These are phyloP conservation scores for Craniophora ligustri DNA, from an alignment of 2,888 invertebrate genomes.

Conservation along the genomic window DNA sequence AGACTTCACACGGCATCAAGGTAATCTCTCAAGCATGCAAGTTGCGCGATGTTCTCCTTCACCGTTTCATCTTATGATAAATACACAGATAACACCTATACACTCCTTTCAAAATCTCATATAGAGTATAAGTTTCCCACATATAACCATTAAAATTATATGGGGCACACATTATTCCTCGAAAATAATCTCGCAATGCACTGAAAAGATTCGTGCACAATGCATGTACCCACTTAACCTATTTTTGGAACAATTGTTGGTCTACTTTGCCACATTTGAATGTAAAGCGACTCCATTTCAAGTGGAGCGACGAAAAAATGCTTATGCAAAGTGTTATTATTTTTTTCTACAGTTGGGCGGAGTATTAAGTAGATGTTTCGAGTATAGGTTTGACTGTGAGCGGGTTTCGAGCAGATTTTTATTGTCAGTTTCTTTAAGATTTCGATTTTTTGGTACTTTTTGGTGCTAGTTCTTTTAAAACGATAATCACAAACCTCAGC, in stretches of 20 bases:
- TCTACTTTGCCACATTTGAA: constrained; percentile 69
- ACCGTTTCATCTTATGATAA: no score
- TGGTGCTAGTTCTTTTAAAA: no score
- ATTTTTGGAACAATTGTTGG: constrained; percentile 63
- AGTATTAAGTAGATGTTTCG: constrained; percentile 62
- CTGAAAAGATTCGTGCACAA: constrained; percentile 51
- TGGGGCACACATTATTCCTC: not conserved
- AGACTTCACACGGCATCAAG: no score
- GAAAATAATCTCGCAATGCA: constrained; percentile 31
- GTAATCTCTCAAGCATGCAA: no score
- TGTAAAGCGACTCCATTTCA: constrained; percentile 69
- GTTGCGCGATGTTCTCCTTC: no score
- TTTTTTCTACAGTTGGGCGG: constrained; percentile 70
- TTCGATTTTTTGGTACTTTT: no score
- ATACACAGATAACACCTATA: no score
- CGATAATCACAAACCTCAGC: no score
- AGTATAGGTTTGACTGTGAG: constrained; percentile 54
- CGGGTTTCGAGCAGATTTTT: constrained; percentile 41
- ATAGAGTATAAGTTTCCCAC: not conserved
- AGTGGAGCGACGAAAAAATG: constrained; percentile 77
- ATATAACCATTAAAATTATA: not conserved
- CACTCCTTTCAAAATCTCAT: no score
- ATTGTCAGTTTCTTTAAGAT: not conserved
- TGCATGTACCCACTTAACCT: constrained; percentile 64
- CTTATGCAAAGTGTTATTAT: constrained; percentile 87